A percentile compares a stretch with the other conserved stretches of the same genome.
These are phyloP conservation scores for Hedychridium roseum DNA, from an alignment of 2,888 invertebrate species.

Conservation along the genomic window DNA sequence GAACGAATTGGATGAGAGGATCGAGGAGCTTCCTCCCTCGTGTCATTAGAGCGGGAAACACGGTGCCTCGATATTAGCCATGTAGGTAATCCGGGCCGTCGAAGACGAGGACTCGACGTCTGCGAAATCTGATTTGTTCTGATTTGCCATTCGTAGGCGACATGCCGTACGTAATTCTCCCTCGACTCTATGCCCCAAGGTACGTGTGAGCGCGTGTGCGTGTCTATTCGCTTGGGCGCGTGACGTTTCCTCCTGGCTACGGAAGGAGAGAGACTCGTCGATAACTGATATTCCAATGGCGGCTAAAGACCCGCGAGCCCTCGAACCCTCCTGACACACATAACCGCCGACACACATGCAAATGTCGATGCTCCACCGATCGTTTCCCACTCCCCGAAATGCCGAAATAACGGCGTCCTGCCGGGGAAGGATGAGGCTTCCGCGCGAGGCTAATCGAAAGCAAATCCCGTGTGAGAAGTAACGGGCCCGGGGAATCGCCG, in stretches of 20 bases:
- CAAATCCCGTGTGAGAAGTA: too few relatives aligned
- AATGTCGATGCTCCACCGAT: slow-evolving; percentile 1
- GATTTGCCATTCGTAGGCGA: slow-evolving; percentile 41
- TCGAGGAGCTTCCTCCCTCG: slow-evolving; percentile 11
- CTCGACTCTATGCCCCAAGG: slow-evolving; percentile 7
- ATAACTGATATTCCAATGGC: slow-evolving; percentile 57
- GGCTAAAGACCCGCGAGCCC: slow-evolving; percentile 37
- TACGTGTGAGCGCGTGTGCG: too few relatives aligned
- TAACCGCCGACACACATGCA: slow-evolving; percentile 16
- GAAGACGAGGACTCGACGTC: slow-evolving; percentile 31
- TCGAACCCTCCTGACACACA: slow-evolving; percentile 47
- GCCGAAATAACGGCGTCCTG: too few relatives aligned
- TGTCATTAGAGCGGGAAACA: slow-evolving; percentile 26
- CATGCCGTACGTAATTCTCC: slow-evolving; percentile 28
- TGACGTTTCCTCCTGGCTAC: too few relatives aligned
- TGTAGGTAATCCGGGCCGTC: slow-evolving; percentile 33
- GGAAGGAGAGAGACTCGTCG: slow-evolving; percentile 49
- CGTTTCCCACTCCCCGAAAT: not conserved
- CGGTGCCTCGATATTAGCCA: slow-evolving; percentile 31
- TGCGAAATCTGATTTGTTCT: slow-evolving; percentile 41
- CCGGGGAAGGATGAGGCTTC: too few relatives aligned
- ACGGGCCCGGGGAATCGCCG: too few relatives aligned
- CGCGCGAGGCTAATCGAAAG: too few relatives aligned
- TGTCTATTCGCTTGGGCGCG: too few relatives aligned
- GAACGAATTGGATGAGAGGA: slow-evolving; percentile 11